These are phyloP conservation scores for Paracanthobrama guichenoti DNA, from an alignment of 2,113 vertebrate species.

Conservation along the genomic window DNA sequence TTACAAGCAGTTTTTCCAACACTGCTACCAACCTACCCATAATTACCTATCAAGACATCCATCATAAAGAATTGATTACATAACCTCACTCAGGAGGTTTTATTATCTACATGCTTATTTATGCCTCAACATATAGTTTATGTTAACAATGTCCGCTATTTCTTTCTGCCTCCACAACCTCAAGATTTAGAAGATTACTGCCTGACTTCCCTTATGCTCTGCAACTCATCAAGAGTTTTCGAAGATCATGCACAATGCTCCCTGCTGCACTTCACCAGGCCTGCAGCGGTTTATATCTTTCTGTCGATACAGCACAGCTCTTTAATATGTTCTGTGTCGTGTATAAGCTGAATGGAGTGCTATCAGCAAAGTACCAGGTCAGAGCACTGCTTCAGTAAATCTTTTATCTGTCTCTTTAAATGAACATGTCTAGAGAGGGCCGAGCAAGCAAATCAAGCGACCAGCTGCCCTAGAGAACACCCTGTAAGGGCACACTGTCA, in stretches of 20 bases:
- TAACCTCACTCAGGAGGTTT: neutral
- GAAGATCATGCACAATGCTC: conserved; percentile 36
- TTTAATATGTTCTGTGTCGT: conserved; percentile 43
- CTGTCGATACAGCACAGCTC: conserved; percentile 16
- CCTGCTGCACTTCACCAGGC: neutral
- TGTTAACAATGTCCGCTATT: conserved; percentile 2
- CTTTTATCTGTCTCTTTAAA: conserved; percentile 34
- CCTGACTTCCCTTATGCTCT: conserved; percentile 4
- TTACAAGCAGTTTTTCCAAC: neutral
- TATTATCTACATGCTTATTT: conserved; percentile 4
- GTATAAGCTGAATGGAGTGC: conserved; percentile 13
- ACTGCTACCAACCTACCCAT: neutral
- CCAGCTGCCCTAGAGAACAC: neutral
- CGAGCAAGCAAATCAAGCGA: neutral
- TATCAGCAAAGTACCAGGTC: conserved; percentile 42
- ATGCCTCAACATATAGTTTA: conserved; percentile 21
- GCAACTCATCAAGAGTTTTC: conserved; percentile 29
- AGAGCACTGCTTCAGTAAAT: conserved; percentile 40
- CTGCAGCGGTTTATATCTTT: conserved; percentile 22
- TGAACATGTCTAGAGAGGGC: conserved; percentile 26
- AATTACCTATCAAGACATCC: neutral
- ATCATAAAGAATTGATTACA: neutral
- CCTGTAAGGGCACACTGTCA: neutral
- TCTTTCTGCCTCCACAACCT: neutral
- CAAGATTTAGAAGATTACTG: conserved; percentile 13